phyloP scores from a whole-genome alignment of 2,888 invertebrate genomes.

The Thymelicus lineola region DNA sequence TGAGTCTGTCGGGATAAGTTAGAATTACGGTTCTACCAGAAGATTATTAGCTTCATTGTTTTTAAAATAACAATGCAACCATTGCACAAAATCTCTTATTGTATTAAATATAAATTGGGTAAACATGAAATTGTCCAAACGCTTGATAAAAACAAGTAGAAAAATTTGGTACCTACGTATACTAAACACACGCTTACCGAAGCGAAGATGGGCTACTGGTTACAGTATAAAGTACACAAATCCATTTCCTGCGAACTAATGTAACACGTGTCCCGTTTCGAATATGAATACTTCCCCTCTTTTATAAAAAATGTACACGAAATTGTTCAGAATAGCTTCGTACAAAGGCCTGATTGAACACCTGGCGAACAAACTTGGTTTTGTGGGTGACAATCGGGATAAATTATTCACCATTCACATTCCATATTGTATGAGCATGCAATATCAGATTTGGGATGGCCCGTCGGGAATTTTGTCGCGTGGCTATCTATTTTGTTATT shows the following conservation, averaged over 20 bases:
- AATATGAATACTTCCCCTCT: constrained; percentile 14
- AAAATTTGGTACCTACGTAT: no score
- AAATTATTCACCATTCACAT: constrained; percentile 76
- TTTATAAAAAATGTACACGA: constrained; percentile 18
- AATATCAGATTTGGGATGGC: constrained; percentile 58
- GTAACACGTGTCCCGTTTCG: constrained; percentile 5
- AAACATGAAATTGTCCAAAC: no score
- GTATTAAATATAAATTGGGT: no score
- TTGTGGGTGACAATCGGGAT: constrained; percentile 65
- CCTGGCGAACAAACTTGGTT: constrained; percentile 60
- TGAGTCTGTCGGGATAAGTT: no score
- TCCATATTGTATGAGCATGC: constrained; percentile 75
- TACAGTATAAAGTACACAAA: neutral
- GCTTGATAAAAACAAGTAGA: no score
- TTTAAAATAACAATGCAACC: no score
- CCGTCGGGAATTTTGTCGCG: constrained; percentile 57
- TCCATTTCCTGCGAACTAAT: neutral
- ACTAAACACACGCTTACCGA: no score
- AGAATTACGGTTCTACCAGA: no score
- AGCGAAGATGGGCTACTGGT: no score
- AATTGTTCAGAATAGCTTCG: constrained; percentile 14
- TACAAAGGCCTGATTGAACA: constrained; percentile 64
- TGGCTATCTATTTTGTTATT: neutral
- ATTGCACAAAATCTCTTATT: no score
- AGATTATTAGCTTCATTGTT: no score